A percentile compares a stretch with the other conserved stretches of the same genome.
phyloP scores from a whole-genome alignment of 2,113 vertebrate genomes.

The Arenaria interpres region DNA sequence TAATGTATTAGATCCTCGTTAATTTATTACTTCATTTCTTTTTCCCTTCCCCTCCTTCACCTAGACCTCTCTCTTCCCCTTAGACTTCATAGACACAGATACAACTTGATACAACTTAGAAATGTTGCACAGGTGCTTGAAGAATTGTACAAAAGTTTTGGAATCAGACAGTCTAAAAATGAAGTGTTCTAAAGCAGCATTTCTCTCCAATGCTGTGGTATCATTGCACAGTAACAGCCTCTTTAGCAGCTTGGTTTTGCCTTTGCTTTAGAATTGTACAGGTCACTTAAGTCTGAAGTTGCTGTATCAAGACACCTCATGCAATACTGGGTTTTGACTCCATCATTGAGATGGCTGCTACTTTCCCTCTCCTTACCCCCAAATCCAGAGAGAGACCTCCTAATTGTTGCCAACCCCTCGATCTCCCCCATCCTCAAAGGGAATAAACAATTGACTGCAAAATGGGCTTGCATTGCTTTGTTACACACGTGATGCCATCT shows the following conservation, averaged over 20 bases:
- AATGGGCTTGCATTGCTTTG: background rate
- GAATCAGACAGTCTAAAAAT: background rate
- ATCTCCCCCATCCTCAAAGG: background rate
- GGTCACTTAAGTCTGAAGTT: background rate
- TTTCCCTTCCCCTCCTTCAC: background rate
- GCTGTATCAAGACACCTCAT: background rate
- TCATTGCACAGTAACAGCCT: background rate
- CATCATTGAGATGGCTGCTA: background rate
- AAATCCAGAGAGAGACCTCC: background rate
- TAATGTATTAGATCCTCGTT: background rate
- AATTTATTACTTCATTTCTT: background rate
- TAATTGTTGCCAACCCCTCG: background rate
- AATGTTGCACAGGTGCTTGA: background rate
- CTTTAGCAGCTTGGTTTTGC: background rate
- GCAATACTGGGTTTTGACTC: background rate
- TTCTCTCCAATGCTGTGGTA: background rate
- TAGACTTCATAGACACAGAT: background rate
- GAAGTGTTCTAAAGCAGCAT: background rate
- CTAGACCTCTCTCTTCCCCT: too few species aligned
- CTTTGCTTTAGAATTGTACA: background rate
- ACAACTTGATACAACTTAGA: background rate
- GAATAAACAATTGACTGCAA: background rate
- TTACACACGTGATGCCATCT: rapidly evolving
- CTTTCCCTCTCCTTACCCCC: background rate
- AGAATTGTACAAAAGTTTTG: background rate